These are phyloP conservation scores for Microcebus lehilahytsara DNA, from an alignment of 2,113 vertebrate genomes.

Conservation along the genomic window DNA sequence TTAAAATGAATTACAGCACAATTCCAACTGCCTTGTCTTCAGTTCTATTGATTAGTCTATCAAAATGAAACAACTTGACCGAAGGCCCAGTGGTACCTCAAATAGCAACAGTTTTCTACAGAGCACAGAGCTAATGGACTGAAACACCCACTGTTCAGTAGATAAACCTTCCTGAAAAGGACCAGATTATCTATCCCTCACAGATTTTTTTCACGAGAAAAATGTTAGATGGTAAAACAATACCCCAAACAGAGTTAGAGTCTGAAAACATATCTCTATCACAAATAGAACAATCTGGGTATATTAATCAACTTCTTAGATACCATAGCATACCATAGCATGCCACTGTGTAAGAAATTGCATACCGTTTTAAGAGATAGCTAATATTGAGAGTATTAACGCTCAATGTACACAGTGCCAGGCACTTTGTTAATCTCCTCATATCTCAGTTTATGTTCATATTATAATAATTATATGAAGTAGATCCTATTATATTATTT, in stretches of 20 bases:
- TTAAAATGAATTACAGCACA: constrained; percentile 81
- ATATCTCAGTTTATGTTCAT: neutral
- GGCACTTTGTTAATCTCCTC: neutral
- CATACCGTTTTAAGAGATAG: neutral
- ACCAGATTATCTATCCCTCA: neutral
- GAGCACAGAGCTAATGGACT: neutral
- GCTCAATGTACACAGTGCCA: neutral
- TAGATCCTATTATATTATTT: neutral
- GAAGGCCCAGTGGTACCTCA: constrained; percentile 64
- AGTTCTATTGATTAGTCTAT: constrained; percentile 78
- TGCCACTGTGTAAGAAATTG: neutral
- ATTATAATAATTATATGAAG: neutral
- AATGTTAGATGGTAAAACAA: neutral
- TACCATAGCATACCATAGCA: neutral
- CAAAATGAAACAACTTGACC: constrained; percentile 73
- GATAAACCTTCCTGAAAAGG: neutral
- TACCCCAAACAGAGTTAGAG: neutral
- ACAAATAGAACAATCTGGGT: constrained; percentile 1
- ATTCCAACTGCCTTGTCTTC: constrained; percentile 78
- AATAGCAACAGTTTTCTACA: constrained; percentile 69
- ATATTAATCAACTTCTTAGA: neutral
- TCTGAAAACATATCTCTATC: neutral
- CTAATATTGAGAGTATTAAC: neutral
- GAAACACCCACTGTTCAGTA: neutral
- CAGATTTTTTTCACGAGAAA: constrained; percentile 15